Conservation (phyloP, 2,888 invertebrate genomes). For the Pseudococcus viburni region DNA sequence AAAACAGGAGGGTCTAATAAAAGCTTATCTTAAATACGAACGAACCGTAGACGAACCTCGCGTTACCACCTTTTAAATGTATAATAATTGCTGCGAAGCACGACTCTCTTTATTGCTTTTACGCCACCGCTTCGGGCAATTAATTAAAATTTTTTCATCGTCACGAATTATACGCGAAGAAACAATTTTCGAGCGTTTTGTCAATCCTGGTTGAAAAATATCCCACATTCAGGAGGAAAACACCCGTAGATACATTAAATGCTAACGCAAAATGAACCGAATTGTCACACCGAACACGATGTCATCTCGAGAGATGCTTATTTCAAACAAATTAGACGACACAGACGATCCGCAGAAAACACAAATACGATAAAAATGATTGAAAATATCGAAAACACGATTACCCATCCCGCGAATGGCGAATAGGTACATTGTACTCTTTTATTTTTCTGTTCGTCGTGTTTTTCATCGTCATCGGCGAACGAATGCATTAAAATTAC, state of each 20-base stretch:
- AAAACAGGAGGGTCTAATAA: conserved; percentile 37
- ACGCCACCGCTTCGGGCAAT: not conserved
- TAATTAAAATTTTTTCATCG: conserved; percentile 27
- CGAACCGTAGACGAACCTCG: conserved; percentile 1
- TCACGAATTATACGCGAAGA: not conserved
- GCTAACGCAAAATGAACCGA: too few species aligned
- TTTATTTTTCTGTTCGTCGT: not conserved
- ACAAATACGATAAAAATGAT: conserved; percentile 35
- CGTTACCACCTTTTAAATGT: conserved; percentile 45
- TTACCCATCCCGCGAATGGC: not conserved
- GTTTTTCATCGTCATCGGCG: not conserved
- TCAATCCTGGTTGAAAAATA: not conserved
- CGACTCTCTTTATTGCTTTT: conserved; percentile 39
- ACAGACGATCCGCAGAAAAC: not conserved
- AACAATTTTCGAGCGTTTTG: not conserved
- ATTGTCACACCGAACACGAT: not conserved
- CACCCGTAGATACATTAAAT: not conserved
- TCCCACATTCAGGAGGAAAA: not conserved
- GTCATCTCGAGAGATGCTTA: not conserved
- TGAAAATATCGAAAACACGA: conserved; percentile 31
- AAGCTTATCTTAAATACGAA: conserved; percentile 29
- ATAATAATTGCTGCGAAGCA: conserved; percentile 24
- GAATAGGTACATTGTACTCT: not conserved
- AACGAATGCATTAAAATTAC: conserved; percentile 33
- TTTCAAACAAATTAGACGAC: not conserved